Evolutionary conservation across 2,888 invertebrate species (phyloP), one percentile per base, ranked within the genome.

Genomic region (Petrophora chlorosata): DNA sequence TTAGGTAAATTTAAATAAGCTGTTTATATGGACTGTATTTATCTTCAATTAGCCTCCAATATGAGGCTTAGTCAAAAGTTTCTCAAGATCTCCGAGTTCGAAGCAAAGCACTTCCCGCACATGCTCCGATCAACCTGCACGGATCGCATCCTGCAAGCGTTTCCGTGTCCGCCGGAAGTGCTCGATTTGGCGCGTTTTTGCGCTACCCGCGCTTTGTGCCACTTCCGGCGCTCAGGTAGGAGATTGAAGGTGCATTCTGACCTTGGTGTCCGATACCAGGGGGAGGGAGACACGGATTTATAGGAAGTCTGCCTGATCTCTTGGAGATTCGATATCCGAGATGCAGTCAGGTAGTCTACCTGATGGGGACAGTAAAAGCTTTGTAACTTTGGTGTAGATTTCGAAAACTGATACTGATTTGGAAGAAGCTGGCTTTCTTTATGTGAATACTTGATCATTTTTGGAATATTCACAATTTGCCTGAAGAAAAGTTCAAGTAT

Each of bases 211-310:
- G 68, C 76, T 76, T 76, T 76, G 76, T 78, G 60, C 63, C 59
- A 63, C 63, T 79, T 82, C 81, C 82, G 71, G 76, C 56, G 70
- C 73, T 81, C 79, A 78, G 74, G 75, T 77, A 74, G 70, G 63
- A 59, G 70, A 67, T 71, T 71, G 84, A 80, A 85, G 88, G 88
- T 88, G 88, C 78, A 83, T 72, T 79, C 56, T 83, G 85, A 85
- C 86, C 86, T 88, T 87, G 85, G 73, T 62, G 46, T 82, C 73
- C 48, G 58, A 70, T 85, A 82, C 81, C 63, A 57, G 60, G 62
- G 67, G 69, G 72, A 73, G 67, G 30, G 42, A 47, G 39, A 23
- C 25, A 25, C 15, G 19, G 30, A 19, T 36, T 38, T 65, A 52
- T 35, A 56, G 53, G 38, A 48, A 39, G 39, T 44, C 22, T 36